phyloP scores from a whole-genome alignment of 2,888 invertebrate genomes.

The Atrina japonica region DNA sequence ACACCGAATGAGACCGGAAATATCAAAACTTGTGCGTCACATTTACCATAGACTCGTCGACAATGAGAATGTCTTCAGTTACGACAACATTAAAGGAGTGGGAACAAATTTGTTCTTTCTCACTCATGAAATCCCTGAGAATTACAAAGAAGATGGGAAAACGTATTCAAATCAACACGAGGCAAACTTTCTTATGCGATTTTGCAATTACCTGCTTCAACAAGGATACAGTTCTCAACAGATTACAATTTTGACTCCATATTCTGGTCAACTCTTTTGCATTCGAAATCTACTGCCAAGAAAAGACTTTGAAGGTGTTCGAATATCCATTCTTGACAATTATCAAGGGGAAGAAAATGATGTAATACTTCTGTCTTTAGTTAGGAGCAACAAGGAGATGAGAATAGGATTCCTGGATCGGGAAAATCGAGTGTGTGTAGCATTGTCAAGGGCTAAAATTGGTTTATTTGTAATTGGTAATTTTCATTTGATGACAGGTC shows the following conservation, averaged over 20 bases:
- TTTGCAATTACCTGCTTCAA: constrained; percentile 73
- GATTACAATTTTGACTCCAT: constrained; percentile 78
- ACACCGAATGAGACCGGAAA: constrained; percentile 78
- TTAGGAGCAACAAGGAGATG: constrained; percentile 73
- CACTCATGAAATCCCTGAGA: constrained; percentile 65
- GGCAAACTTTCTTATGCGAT: constrained; percentile 67
- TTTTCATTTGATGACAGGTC: constrained; percentile 52
- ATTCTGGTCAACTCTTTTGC: constrained; percentile 74
- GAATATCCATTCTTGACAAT: constrained; percentile 72
- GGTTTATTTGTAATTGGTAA: constrained; percentile 77
- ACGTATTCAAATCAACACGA: constrained; percentile 76
- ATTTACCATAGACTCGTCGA: constrained; percentile 62
- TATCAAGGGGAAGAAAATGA: constrained; percentile 80
- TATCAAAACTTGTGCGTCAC: constrained; percentile 69
- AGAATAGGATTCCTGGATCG: constrained; percentile 74
- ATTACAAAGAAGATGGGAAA: constrained; percentile 64
- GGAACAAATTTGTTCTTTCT: constrained; percentile 70
- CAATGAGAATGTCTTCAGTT: constrained; percentile 62
- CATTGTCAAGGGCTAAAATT: constrained; percentile 74
- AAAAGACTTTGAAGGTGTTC: constrained; percentile 64
- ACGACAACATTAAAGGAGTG: constrained; percentile 66
- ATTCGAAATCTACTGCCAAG: constrained; percentile 68
- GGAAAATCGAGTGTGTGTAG: constrained; percentile 77
- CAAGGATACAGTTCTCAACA: constrained; percentile 72
- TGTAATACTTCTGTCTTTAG: constrained; percentile 78